phyloP scores from a whole-genome alignment of 1,140 invertebrate genomes.

The Batillaria attramentaria region DNA sequence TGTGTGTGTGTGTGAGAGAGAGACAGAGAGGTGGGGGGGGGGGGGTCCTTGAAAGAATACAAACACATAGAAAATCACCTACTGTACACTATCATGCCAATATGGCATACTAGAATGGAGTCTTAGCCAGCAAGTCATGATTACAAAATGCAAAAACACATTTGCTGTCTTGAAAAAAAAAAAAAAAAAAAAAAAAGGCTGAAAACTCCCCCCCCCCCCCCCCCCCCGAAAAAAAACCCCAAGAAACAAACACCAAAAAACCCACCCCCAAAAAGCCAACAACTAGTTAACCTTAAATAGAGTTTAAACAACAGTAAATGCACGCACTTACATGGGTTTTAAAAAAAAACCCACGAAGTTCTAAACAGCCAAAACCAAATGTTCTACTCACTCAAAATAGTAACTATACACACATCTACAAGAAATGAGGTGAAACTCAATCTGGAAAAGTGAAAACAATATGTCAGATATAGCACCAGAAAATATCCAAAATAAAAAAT shows the following conservation, averaged over 20 bases:
- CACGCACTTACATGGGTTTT: background rate
- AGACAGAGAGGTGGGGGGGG: background rate
- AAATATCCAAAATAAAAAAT: background rate
- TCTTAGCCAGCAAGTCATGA: background rate
- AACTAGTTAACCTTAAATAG: background rate
- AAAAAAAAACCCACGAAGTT: background rate
- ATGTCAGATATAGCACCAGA: background rate
- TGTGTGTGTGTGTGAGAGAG: background rate
- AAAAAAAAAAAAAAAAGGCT: background rate
- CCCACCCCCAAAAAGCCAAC: background rate
- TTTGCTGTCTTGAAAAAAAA: background rate
- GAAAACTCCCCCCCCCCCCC: background rate
- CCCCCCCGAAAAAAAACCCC: background rate
- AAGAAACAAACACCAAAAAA: background rate
- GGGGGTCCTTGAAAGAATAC: background rate
- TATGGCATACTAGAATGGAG: background rate
- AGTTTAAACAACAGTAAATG: background rate
- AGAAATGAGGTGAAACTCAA: background rate
- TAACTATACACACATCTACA: background rate
- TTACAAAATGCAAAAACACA: background rate
- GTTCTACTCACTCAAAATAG: background rate
- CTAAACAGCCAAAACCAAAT: background rate
- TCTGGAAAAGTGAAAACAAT: background rate
- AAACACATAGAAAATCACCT: background rate
- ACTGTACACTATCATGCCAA: background rate